These are phyloP conservation scores for Anolis sagrei DNA, from an alignment of 2,113 vertebrate genomes.

Conservation along the genomic window DNA sequence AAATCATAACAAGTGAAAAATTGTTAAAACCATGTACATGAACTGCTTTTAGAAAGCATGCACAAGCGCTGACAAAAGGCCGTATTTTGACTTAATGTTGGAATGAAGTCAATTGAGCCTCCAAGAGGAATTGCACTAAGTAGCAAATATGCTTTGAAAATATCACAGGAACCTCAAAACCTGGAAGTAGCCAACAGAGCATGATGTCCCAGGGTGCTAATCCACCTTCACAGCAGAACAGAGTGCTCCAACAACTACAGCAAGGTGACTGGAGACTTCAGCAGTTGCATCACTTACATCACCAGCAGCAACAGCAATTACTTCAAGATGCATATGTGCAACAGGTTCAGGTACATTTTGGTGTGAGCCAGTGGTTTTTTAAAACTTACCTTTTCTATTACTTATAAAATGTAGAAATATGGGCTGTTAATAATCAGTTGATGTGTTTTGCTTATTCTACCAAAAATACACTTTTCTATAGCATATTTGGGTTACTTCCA, in stretches of 20 bases:
- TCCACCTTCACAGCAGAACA: slow-evolving; percentile 84
- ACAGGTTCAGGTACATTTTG: slow-evolving; percentile 71
- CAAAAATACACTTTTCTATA: no score
- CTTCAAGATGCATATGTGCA: slow-evolving; percentile 84
- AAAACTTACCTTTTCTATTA: not conserved
- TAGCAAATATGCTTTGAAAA: slow-evolving; percentile 8
- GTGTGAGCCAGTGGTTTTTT: not conserved
- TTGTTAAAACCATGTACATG: no score
- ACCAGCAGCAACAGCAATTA: slow-evolving; percentile 78
- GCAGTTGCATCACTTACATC: slow-evolving; percentile 84
- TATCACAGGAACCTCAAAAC: slow-evolving; percentile 67
- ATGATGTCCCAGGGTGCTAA: slow-evolving; percentile 71
- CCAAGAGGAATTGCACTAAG: not conserved
- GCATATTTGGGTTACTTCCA: no score
- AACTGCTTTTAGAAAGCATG: no score
- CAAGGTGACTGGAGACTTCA: slow-evolving; percentile 94
- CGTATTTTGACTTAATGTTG: no score
- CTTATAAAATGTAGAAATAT: not conserved
- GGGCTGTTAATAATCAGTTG: no score
- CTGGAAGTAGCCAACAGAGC: slow-evolving; percentile 75
- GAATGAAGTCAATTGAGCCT: no score
- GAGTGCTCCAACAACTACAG: slow-evolving; percentile 95
- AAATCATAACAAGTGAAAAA: no score
- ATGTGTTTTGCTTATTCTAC: no score
- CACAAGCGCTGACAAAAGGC: no score